Conservation (phyloP, 2,113 vertebrate species). For the Microtus oregoni region DNA sequence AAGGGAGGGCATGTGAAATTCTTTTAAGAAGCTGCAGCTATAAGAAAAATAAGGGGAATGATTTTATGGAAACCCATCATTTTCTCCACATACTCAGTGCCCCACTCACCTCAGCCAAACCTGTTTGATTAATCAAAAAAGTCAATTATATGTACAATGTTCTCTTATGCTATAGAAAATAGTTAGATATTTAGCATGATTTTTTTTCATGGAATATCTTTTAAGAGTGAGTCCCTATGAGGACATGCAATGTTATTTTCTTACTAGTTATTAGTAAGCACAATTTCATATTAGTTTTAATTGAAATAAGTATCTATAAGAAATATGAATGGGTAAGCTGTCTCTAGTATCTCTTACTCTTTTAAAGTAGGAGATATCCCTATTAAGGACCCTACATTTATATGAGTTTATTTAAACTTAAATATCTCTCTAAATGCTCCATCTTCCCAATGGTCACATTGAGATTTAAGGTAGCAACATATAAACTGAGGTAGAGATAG, state of each 20-base stretch:
- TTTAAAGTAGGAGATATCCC: background rate
- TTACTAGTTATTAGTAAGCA: too few species aligned
- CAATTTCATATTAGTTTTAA: background rate
- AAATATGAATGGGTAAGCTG: background rate
- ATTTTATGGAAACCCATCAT: background rate
- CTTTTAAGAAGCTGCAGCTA: background rate
- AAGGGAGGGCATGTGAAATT: background rate
- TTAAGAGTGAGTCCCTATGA: background rate
- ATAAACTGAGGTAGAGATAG: background rate
- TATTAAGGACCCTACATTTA: background rate
- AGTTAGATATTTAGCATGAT: background rate
- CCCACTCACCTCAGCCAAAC: background rate
- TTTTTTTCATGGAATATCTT: background rate
- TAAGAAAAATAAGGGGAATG: background rate
- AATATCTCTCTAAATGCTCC: background rate
- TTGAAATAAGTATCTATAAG: background rate
- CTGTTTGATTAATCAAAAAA: background rate
- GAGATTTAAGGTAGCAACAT: background rate
- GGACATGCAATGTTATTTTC: too few species aligned
- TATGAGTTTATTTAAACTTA: background rate
- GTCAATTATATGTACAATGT: background rate
- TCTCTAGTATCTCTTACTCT: background rate
- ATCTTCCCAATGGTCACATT: background rate
- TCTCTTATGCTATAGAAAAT: background rate
- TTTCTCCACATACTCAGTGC: background rate